phyloP scores from a whole-genome alignment of 2,797 vertebrate genomes.

The Microcaecilia unicolor region DNA sequence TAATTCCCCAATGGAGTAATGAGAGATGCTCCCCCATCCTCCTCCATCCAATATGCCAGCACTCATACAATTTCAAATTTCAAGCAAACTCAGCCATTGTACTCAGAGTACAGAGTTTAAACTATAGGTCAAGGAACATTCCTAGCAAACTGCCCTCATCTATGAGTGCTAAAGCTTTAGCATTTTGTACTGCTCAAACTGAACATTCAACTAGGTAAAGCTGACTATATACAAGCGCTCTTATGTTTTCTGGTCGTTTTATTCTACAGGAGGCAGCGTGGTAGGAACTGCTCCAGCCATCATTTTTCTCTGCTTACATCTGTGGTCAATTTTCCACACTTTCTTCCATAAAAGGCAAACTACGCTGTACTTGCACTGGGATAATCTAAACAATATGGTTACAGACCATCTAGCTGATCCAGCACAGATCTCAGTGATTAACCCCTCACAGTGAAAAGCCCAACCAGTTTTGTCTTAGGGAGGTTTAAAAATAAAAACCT shows the following conservation, averaged over 20 bases:
- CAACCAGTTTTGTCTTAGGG: no score
- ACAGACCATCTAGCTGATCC: slow-evolving; percentile 62
- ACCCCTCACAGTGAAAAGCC: slow-evolving; percentile 60
- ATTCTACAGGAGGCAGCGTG: slow-evolving; percentile 53
- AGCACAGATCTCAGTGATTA: slow-evolving; percentile 52
- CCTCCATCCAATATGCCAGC: no score
- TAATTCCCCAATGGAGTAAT: no score
- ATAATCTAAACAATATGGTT: slow-evolving; percentile 73
- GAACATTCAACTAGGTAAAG: slow-evolving; percentile 42
- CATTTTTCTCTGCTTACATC: slow-evolving; percentile 62
- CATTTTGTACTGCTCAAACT: slow-evolving; percentile 40
- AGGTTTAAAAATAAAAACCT: no score
- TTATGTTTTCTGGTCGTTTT: slow-evolving; percentile 55
- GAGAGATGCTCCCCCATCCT: no score
- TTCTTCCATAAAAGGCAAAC: slow-evolving; percentile 79
- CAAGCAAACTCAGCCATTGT: no score
- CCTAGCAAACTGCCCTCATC: no score
- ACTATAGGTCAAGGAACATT: no score
- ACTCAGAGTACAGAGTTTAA: no score
- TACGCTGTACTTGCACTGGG: slow-evolving; percentile 59
- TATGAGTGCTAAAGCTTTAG: no score
- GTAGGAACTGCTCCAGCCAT: slow-evolving; percentile 54
- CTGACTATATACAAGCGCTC: slow-evolving; percentile 26
- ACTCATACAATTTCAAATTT: no score
- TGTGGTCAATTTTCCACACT: slow-evolving; percentile 67